Evolutionary conservation across 37 sponge, comb jelly and placozoan genomes (phyloP), one percentile per base, ranked within the genome.

Genomic region (Cladorhizidae sp.): DNA sequence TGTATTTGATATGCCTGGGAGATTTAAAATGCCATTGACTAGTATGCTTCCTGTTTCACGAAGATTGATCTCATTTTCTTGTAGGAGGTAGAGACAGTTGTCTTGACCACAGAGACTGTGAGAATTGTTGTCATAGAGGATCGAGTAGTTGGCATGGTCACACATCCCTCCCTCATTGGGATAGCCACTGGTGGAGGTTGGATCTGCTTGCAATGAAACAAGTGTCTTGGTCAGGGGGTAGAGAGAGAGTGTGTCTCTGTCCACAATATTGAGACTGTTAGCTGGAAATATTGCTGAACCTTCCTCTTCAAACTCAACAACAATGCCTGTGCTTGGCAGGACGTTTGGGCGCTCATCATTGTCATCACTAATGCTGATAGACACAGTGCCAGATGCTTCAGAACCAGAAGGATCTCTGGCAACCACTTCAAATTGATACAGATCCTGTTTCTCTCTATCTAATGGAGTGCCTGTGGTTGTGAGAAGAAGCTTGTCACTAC

Each of bases 111-210:
- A 89, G 35, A 83, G 67, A 26, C 42, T 80, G 64, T 69, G 75
- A 29, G 54, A 57, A 40, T 84, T 80, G 67, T 68, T 80, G 40
- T 84, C 77, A 39, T 83, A 86, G 3, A 92, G 54, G 7, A 76
- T 2, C 26, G 80, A 63, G 54, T 80, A 84, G 57, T 88, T 87
- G 43, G 82, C 78, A 81, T 92, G 85, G 63, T 92, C 86, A 67
- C 93, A 87, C n/a, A 80, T 32, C 0, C 93, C 91, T 23, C 87
- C 93, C 15, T 45, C 49, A n/a, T 80, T 33, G n/a, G 89, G 86
- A 57, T 80, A 92, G 38, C 39, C 17, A 31, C 58, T 59, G 45
- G 57, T 0, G 6, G 71, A 51, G 28, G 41, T 65, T 20, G 75
- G 75, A 15, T 56, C 40, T 21, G 83, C 75, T 12, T 57, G 67